phyloP scores from a whole-genome alignment of 2,888 invertebrate species.

The Plagiodera versicolora region DNA sequence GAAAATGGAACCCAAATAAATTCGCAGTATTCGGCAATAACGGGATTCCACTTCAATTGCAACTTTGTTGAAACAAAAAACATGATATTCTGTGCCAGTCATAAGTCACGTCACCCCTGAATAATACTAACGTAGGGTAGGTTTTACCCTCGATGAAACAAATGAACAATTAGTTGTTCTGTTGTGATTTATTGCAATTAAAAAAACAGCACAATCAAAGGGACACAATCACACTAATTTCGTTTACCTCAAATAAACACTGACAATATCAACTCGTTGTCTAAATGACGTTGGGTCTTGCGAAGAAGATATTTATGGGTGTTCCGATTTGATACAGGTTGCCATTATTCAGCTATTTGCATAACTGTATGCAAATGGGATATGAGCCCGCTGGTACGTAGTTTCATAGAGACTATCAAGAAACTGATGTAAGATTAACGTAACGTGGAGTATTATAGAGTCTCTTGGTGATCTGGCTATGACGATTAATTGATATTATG shows the following conservation, averaged over 20 bases:
- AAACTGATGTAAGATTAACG: too few species aligned
- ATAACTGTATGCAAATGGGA: conserved; percentile 20
- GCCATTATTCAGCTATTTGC: conserved; percentile 23
- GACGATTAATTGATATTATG: too few species aligned
- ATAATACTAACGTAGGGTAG: too few species aligned
- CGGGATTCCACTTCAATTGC: too few species aligned
- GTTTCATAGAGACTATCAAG: too few species aligned
- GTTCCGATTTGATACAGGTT: conserved; percentile 29
- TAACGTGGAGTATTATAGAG: too few species aligned
- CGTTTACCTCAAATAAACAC: conserved; percentile 9
- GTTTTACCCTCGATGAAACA: neutral
- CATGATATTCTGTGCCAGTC: too few species aligned
- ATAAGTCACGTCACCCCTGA: too few species aligned
- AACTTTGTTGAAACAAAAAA: too few species aligned
- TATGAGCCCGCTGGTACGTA: neutral
- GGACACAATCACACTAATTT: conserved; percentile 12
- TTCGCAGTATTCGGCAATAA: too few species aligned
- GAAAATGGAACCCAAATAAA: too few species aligned
- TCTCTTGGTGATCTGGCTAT: too few species aligned
- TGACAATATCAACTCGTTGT: neutral
- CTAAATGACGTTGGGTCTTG: conserved; percentile 1
- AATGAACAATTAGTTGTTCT: neutral
- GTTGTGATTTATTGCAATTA: conserved; percentile 15
- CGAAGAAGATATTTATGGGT: conserved; percentile 27
- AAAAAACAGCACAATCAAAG: neutral